Conservation (phyloP, 2,888 invertebrate genomes). For the Calameuta pallipes region DNA sequence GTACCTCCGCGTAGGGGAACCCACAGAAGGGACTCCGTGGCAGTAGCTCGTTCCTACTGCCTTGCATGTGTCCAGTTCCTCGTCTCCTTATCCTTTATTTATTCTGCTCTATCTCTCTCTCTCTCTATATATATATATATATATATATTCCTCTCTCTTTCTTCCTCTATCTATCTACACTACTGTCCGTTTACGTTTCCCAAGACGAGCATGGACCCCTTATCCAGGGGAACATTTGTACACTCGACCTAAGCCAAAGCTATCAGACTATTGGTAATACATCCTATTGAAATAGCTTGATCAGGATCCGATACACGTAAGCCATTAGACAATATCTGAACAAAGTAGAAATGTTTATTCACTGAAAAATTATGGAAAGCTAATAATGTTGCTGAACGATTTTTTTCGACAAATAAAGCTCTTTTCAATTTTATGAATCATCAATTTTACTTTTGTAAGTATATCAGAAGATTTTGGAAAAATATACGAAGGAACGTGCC, state of each 20-base stretch:
- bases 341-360: constrained; percentile 17
- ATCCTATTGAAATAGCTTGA: constrained; percentile 45
- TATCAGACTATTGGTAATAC: constrained; percentile 46
- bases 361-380: too few relatives aligned
- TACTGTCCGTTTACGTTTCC: not conserved
- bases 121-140: not conserved
- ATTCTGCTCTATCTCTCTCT: not conserved
- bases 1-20: too few relatives aligned
- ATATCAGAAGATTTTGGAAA: too few relatives aligned
- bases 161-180: not conserved
- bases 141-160: not conserved
- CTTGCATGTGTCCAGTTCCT: not conserved
- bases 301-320: constrained; percentile 36
- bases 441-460: too few relatives aligned
- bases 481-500: too few relatives aligned
- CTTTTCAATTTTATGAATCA: too few relatives aligned
- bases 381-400: too few relatives aligned
- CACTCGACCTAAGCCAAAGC: constrained; percentile 1
- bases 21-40: too few relatives aligned
- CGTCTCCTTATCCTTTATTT: not conserved
- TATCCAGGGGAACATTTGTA: too few relatives aligned
- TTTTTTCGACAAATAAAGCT: too few relatives aligned
- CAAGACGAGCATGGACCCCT: too few relatives aligned
- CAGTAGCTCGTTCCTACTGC: too few relatives aligned
- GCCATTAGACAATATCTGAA: constrained; percentile 45